Base-by-base conservation (phyloP, 2,113 vertebrate species). In the Passerina amoena region DNA sequence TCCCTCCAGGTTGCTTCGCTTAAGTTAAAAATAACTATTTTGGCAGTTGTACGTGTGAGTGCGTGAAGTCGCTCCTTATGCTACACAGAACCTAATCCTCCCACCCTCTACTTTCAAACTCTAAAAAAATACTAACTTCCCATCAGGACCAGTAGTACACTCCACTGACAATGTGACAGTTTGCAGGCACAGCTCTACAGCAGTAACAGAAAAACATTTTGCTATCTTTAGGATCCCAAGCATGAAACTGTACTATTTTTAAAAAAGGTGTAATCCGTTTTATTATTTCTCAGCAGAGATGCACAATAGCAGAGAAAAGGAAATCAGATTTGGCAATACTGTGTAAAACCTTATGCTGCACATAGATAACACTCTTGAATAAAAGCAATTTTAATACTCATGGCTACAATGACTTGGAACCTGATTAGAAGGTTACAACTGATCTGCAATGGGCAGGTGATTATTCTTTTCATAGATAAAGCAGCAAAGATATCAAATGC, bases 201-300 rank as follows among this genome's bases (percentile, higher is more conserved):
- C n/a, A 78, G 42, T 56, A 88, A 59, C 72, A 95, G 40, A 80
- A 89, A 80, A 90, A 59, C 47, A 63, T 79, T 82, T 66, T 81
- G 72, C 77, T 95, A 82, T 92, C 79, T 95, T 93, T 78, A 94
- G 65, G 42, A 69, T 65, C 64, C 9, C 24, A 87, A 82, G 63
- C n/a, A 54, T n/a, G 70, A 90, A 91, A 68, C 21, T 40, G 37
- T 9, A 77, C 60, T 72, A 73, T 91, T 85, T 93, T 87, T 48
- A 3, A 85, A 45, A 28, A 28, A 77, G 66, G 35, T 37, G 7
- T 40, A 78, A 88, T 61, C 38, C 2, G 0, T 65, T 72, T 73
- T 77, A 84, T 80, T 66, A 60, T 60, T 94, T 96, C 76, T 64
- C 76, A 86, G 71, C 51, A 91, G 48, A 82, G 78, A 93, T 61